Percentiles rank a stretch among this genome's conserved stretches.
phyloP scores from a whole-genome alignment of 2,797 vertebrate species.

The Sebastolobus alascanus region DNA sequence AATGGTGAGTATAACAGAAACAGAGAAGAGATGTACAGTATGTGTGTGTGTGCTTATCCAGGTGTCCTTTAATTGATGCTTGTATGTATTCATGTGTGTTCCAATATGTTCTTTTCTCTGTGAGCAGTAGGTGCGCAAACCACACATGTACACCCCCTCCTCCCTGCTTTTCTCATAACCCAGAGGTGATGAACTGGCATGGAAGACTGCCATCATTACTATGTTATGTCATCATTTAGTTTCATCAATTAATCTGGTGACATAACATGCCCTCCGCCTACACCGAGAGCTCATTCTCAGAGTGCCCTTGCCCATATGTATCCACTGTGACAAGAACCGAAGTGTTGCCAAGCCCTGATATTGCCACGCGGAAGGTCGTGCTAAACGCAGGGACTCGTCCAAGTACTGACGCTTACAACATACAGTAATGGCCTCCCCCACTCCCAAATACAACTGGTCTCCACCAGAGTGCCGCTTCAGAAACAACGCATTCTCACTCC shows the following conservation, averaged over 20 bases:
- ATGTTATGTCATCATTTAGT: constrained; percentile 64
- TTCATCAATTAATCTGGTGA: constrained; percentile 62
- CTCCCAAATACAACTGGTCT: constrained; percentile 35
- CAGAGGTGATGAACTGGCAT: constrained; percentile 57
- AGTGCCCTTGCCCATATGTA: constrained; percentile 52
- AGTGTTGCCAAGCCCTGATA: constrained; percentile 60
- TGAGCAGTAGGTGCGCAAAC: constrained; percentile 2
- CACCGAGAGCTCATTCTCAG: constrained; percentile 30
- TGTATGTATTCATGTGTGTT: neutral
- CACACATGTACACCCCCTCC: neutral
- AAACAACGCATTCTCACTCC: neutral
- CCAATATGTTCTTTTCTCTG: neutral
- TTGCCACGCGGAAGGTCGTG: constrained; percentile 61
- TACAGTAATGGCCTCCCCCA: neutral
- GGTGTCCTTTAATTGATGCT: neutral
- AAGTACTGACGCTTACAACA: constrained; percentile 16
- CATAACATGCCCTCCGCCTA: constrained; percentile 60
- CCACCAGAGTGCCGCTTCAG: constrained; percentile 3
- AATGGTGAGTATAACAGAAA: constrained; percentile 5
- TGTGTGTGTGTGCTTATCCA: neutral
- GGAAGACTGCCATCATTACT: constrained; percentile 52
- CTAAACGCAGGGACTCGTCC: constrained; percentile 32
- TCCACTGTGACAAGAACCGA: constrained; percentile 36
- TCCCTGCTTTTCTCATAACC: constrained; percentile 20
- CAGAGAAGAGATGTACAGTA: neutral